Evolutionary conservation across 1,140 invertebrate species (phyloP).

Genomic region (Stegodyphus dumicola): DNA sequence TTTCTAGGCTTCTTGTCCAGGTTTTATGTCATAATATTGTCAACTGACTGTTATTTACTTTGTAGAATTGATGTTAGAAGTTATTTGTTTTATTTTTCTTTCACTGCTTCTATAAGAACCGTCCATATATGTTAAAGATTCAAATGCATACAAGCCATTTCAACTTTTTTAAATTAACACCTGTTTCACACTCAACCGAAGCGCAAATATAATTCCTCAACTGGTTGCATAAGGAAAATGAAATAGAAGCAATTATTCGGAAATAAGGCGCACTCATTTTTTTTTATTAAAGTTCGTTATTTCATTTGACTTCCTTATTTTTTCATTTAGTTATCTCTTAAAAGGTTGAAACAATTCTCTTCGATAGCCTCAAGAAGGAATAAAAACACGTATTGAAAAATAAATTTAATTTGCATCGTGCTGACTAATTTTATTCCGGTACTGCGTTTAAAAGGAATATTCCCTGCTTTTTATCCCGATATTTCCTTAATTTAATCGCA

Average conservation of each 20-base stretch:
- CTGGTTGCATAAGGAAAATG: conserved; percentile 30
- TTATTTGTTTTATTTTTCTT: no score
- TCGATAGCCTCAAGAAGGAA: conserved; percentile 51
- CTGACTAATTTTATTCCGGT: conserved; percentile 54
- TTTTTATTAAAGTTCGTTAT: conserved; percentile 30
- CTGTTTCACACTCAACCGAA: conserved; percentile 2
- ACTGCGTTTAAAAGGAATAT: conserved; percentile 36
- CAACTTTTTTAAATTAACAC: conserved; percentile 18
- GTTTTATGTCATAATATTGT: no score
- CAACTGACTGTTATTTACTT: no score
- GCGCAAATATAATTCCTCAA: conserved; percentile 43
- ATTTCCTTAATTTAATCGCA: conserved; percentile 57
- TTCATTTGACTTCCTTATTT: conserved; percentile 32
- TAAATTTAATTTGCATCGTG: conserved; percentile 56
- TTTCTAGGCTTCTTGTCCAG: no score
- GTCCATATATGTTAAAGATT: no score
- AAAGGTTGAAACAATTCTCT: conserved; percentile 55
- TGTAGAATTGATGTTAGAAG: no score
- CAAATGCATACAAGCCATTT: neutral
- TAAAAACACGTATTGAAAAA: conserved; percentile 59
- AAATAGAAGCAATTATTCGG: conserved; percentile 55
- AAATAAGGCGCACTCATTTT: conserved; percentile 47
- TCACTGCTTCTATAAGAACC: no score
- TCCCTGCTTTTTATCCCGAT: conserved; percentile 51
- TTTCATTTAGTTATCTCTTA: conserved; percentile 43